phyloP scores from a whole-genome alignment of 1,140 invertebrate species.

The Drosophila erecta region DNA sequence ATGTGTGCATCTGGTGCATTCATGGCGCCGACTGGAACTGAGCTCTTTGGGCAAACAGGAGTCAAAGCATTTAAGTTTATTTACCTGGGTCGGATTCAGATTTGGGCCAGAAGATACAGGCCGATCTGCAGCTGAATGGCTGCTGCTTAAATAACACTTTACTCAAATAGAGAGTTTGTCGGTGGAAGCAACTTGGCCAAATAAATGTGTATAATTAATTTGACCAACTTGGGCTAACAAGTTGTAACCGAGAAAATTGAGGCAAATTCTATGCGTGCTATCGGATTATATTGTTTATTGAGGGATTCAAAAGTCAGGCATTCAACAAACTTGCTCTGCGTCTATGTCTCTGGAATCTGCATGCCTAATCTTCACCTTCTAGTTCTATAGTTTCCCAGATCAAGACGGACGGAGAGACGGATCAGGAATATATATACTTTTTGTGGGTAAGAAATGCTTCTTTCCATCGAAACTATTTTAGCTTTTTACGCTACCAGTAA shows the following conservation, averaged over 20 bases:
- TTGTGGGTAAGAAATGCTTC: too few relatives aligned
- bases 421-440: too few relatives aligned
- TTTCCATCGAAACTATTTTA: too few relatives aligned
- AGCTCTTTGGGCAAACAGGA: constrained; percentile 12
- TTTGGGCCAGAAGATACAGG: constrained; percentile 19
- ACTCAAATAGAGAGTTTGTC: constrained; percentile 18
- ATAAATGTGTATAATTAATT: constrained; percentile 43
- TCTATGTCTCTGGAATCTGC: too few relatives aligned
- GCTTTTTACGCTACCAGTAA: too few relatives aligned
- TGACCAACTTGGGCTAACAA: constrained; percentile 23
- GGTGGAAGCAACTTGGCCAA: constrained; percentile 23
- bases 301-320: too few relatives aligned
- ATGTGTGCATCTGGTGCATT: constrained; percentile 21
- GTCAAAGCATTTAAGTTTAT: constrained; percentile 69
- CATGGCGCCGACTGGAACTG: constrained; percentile 6
- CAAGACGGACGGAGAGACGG: too few relatives aligned
- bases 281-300: too few relatives aligned
- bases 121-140: constrained; percentile 30
- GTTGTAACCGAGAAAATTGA: background rate
- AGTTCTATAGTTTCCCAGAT: too few relatives aligned
- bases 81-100: constrained; percentile 43
- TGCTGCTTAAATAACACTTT: constrained; percentile 7
- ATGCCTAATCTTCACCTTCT: too few relatives aligned
- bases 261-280: background rate
- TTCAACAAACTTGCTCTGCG: too few relatives aligned